Conservation (phyloP, 2,888 invertebrate species). For the Epistrophe eligans region DNA sequence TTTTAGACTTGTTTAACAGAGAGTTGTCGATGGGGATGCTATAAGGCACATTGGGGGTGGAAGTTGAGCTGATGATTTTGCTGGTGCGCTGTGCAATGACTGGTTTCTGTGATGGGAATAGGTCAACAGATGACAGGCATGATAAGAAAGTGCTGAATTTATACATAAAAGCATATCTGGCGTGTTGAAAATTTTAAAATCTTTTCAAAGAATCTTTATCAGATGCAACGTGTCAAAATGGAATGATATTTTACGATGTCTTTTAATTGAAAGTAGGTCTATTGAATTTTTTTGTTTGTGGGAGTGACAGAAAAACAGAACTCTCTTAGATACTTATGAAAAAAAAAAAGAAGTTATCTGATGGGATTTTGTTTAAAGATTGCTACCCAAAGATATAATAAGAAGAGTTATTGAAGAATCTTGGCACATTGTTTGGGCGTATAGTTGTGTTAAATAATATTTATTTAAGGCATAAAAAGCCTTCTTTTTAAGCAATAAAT, state of each 20-base stretch:
- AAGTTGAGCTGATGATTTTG: not conserved
- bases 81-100: not conserved
- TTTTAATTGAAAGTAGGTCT: constrained; percentile 58
- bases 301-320: not conserved
- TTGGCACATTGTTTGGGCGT: not conserved
- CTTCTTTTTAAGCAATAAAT: no score
- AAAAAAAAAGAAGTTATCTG: constrained; percentile 22
- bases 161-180: constrained; percentile 16
- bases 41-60: not conserved
- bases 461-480: not conserved
- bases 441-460: no score
- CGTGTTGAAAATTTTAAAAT: constrained; percentile 68
- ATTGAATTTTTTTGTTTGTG: not conserved
- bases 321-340: constrained; percentile 18
- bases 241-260: constrained; percentile 33
- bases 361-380: constrained; percentile 18
- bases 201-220: constrained; percentile 57
- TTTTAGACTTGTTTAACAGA: not conserved
- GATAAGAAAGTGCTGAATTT: constrained; percentile 69
- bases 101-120: constrained; percentile 49
- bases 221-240: constrained; percentile 68
- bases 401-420: not conserved
- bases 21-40: not conserved
- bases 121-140: constrained; percentile 66
- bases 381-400: not conserved